phyloP scores from a whole-genome alignment of 2,797 vertebrate genomes.

The Varecia variegata region DNA sequence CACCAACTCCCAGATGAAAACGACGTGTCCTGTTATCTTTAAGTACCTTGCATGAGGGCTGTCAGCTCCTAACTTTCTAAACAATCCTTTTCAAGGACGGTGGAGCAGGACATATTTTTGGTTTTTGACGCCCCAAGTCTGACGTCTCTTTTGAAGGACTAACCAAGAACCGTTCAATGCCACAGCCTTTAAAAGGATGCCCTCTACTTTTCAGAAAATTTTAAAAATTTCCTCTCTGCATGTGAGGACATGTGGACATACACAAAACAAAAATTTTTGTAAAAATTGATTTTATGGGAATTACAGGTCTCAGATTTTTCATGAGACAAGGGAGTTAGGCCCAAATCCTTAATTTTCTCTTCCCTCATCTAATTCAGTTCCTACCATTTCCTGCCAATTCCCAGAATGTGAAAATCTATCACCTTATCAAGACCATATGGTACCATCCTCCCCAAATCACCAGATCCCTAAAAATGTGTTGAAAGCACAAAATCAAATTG shows the following conservation, averaged over 20 bases:
- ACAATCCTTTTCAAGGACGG: background rate
- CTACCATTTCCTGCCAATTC: constrained; percentile 55
- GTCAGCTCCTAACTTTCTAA: background rate
- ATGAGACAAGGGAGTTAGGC: constrained; percentile 5
- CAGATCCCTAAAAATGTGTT: constrained; percentile 49
- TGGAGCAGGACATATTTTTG: background rate
- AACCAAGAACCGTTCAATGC: background rate
- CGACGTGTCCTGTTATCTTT: background rate
- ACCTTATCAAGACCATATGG: constrained; percentile 71
- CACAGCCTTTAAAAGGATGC: background rate
- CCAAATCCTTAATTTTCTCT: background rate
- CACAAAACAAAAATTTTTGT: background rate
- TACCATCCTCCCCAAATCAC: constrained; percentile 49
- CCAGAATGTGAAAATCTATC: constrained; percentile 66
- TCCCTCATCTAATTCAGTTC: constrained; percentile 24
- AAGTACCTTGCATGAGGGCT: no score
- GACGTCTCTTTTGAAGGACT: background rate
- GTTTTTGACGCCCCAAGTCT: background rate
- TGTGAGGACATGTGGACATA: background rate
- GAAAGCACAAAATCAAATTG: constrained; percentile 60
- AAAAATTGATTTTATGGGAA: background rate
- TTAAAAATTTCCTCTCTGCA: background rate
- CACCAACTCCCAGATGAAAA: background rate
- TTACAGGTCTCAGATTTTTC: background rate
- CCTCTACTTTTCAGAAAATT: background rate